Evolutionary conservation across 1,140 invertebrate species (phyloP), one percentile per base, ranked within the genome.

Genomic region (Cardiocondyla obscurior): DNA sequence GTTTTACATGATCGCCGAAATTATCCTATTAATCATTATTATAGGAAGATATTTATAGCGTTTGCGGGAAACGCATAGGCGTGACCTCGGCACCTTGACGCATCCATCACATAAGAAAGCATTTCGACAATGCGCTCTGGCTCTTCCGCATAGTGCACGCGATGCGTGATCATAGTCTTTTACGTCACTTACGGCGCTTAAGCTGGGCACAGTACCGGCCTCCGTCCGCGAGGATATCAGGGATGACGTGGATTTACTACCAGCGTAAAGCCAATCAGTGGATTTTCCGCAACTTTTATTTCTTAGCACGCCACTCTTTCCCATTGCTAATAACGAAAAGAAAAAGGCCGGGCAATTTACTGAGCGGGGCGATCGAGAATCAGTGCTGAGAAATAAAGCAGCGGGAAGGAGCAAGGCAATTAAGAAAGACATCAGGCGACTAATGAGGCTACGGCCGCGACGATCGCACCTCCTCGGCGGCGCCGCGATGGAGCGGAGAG

Each of bases 341-440:
- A 36, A 79, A 44, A 46, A 77, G 28, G 28, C 3, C 6, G 60
- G 46, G 22, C 44, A 30, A 39, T 16, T 77, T 53, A 30, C 22
- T 5, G 22, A 6, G 42, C 51, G 88, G 89, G 91, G 90, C 81
- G 90, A 92, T 92, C 90, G 89, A 89, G 70, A 89, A 92, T 92
- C 91, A 58, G 67, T 77, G 79, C 74, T 84, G 89, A 92, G 90
- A 90, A 93, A 93, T 92, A 92, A 90, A 88, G 53, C 53, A 65
- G 25, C 60, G 58, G 86, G 83, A 84, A 73, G 77, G 89, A 88
- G 87, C 82, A 84, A 89, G 70, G 90, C 91, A 93, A 93, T 93
- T 92, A 93, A 93, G 91, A 92, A 89, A 91, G 91, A 93, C 92
- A 92, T 93, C 92, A 93, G 90, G 76, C 90, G 89, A 92, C 90